Conservation (phyloP, 2,888 invertebrate species). For the Volucella inflata region DNA sequence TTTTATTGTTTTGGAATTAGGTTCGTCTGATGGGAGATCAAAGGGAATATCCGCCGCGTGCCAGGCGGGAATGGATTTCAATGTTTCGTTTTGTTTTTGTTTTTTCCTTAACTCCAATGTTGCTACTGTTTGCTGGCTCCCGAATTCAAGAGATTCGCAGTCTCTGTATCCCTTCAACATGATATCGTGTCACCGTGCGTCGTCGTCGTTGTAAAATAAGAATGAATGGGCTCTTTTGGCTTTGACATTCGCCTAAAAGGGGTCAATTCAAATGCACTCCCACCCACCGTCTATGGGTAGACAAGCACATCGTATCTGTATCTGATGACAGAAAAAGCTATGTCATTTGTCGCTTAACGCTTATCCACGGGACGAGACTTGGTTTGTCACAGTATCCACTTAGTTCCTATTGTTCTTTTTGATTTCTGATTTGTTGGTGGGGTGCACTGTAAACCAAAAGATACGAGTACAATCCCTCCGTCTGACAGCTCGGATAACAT, state of each 20-base stretch:
- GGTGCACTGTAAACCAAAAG: neutral
- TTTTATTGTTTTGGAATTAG: conserved; percentile 57
- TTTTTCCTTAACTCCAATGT: neutral
- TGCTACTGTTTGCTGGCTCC: conserved; percentile 50
- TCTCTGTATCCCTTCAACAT: neutral
- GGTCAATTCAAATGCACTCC: conserved; percentile 45
- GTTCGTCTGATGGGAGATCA: conserved; percentile 58
- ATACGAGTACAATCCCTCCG: neutral
- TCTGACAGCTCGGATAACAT: conserved; percentile 28
- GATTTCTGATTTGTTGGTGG: no score
- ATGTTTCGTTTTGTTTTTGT: conserved; percentile 1
- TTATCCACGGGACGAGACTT: conserved; percentile 7
- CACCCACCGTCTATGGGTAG: neutral
- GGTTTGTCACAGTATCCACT: conserved; percentile 1
- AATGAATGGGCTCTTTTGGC: neutral
- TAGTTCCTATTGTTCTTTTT: conserved; percentile 31
- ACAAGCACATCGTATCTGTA: neutral
- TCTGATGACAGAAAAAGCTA: conserved; percentile 47
- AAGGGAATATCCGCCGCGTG: conserved; percentile 63
- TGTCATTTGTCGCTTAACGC: conserved; percentile 43
- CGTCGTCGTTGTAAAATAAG: conserved; percentile 36
- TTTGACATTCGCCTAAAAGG: conserved; percentile 56
- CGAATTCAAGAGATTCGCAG: conserved; percentile 22
- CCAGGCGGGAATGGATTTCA: conserved; percentile 20
- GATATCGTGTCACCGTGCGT: neutral